Conservation (phyloP, 2,113 vertebrate species). For the Dipodomys ordii region DNA sequence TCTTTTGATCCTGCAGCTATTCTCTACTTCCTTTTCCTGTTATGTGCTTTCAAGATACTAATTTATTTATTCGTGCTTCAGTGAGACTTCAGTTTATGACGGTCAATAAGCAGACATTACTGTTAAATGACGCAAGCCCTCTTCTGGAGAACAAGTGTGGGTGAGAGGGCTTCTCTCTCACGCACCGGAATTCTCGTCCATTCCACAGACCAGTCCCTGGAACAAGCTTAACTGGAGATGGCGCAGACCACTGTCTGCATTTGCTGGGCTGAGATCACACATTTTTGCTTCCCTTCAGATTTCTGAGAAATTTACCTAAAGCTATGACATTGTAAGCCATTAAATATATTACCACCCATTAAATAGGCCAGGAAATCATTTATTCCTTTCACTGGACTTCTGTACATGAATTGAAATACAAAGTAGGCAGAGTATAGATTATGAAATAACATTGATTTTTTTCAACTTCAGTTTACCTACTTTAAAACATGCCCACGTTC, state of each 20-base stretch:
- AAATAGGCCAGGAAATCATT: constrained; percentile 53
- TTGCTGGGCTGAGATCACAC: background rate
- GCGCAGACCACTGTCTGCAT: background rate
- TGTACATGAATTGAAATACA: constrained; percentile 12
- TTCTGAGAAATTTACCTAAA: constrained; percentile 52
- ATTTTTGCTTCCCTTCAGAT: constrained; percentile 43
- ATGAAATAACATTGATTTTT: constrained; percentile 48
- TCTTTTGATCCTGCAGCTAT: background rate
- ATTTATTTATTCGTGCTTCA: constrained; percentile 52
- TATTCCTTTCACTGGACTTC: constrained; percentile 32
- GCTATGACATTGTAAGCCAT: constrained; percentile 33
- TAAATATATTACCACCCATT: constrained; percentile 54
- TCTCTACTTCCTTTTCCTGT: constrained; percentile 59
- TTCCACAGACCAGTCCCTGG: background rate
- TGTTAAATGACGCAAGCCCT: constrained; percentile 28
- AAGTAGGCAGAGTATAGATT: background rate
- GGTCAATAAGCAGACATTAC: constrained; percentile 52
- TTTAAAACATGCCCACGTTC: constrained; percentile 2
- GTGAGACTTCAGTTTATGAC: constrained; percentile 52
- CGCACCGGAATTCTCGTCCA: background rate
- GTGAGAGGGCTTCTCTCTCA: background rate
- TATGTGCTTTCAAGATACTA: constrained; percentile 58
- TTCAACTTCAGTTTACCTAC: constrained; percentile 33
- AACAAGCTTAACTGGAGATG: background rate
- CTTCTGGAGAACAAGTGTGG: background rate